A percentile compares a stretch with the other conserved stretches of the same genome.
Conservation (phyloP, 2,888 invertebrate species). For the Eupeodes luniger region DNA sequence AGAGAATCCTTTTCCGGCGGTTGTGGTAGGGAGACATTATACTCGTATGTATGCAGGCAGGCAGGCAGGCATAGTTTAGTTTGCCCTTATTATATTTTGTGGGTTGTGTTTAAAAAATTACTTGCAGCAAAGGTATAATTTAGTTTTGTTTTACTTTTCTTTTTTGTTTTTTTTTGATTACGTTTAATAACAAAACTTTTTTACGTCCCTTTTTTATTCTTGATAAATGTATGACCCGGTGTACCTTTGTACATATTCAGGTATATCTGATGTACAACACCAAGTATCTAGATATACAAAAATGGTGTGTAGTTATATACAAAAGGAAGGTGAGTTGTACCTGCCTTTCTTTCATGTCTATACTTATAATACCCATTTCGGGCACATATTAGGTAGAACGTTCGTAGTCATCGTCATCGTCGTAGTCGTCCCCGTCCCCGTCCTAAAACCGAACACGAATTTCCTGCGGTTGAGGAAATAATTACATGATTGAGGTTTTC, state of each 20-base stretch:
- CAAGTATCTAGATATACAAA: slow-evolving; percentile 16
- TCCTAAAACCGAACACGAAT: slow-evolving; percentile 66
- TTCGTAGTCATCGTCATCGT: slow-evolving; percentile 33
- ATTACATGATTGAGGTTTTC: slow-evolving; percentile 83
- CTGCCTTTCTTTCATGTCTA: slow-evolving; percentile 14
- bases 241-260: background rate
- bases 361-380: slow-evolving; percentile 41
- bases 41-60: no score
- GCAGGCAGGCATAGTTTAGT: background rate
- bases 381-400: slow-evolving; percentile 25
- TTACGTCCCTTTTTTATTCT: slow-evolving; percentile 29
- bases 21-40: background rate
- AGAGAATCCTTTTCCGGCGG: slow-evolving; percentile 7
- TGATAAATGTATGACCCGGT: slow-evolving; percentile 24
- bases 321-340: background rate
- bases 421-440: background rate
- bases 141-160: slow-evolving; percentile 21
- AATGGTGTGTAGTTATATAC: background rate
- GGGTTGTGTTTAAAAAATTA: slow-evolving; percentile 60
- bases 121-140: slow-evolving; percentile 68
- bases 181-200: slow-evolving; percentile 56
- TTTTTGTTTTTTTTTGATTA: slow-evolving; percentile 49
- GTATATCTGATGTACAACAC: background rate
- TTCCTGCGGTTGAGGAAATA: slow-evolving; percentile 82
- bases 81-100: slow-evolving; percentile 53